These are phyloP conservation scores for Labeo rohita DNA, from an alignment of 2,113 vertebrate species.

Conservation along the genomic window DNA sequence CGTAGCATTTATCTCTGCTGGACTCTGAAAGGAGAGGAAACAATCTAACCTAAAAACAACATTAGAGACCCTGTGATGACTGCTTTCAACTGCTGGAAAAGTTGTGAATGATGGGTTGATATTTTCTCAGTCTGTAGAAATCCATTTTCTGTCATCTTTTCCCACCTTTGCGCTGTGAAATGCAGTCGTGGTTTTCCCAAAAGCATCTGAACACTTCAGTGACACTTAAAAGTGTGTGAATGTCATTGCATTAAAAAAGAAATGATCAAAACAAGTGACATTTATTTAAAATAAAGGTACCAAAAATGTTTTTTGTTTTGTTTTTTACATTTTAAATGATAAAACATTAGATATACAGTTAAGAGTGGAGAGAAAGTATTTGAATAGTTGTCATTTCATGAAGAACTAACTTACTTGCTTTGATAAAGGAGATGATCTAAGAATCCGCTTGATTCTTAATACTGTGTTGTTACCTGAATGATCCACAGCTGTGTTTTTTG, in stretches of 20 bases:
- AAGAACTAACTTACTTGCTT: too few relatives aligned
- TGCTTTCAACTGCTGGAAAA: not conserved
- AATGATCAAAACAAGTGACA: not conserved
- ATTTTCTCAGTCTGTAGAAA: not conserved
- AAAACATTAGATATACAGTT: too few relatives aligned
- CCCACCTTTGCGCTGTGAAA: not conserved
- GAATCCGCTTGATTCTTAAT: too few relatives aligned
- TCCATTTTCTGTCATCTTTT: constrained; percentile 13
- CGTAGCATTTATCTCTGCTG: constrained; percentile 13
- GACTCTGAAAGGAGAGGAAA: not conserved
- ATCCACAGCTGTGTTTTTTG: too few relatives aligned
- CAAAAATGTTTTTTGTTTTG: not conserved
- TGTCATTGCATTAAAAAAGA: not conserved
- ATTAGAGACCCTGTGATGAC: not conserved
- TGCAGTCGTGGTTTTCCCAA: not conserved
- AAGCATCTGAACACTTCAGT: not conserved
- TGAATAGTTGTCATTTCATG: too few relatives aligned
- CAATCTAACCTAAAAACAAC: not conserved
- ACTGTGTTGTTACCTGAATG: too few relatives aligned
- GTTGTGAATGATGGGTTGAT: not conserved
- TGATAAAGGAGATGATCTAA: too few relatives aligned
- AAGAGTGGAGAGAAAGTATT: too few relatives aligned
- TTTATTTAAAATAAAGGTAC: not conserved
- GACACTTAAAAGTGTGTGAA: not conserved
- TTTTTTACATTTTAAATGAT: too few relatives aligned